Evolutionary conservation across 2,888 invertebrate species (phyloP).

Genomic region (Troides helena): DNA sequence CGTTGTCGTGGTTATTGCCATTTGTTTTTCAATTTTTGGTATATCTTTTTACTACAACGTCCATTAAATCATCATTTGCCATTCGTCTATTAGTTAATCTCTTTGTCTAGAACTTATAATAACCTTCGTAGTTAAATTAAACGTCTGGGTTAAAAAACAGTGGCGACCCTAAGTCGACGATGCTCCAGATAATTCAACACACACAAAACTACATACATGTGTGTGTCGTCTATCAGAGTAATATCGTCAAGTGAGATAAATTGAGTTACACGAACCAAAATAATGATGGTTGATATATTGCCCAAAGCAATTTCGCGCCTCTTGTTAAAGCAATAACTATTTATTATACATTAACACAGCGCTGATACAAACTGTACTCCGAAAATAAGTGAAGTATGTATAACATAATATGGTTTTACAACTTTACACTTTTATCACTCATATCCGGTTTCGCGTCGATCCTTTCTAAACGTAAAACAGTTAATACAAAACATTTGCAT

Average conservation of each 20-base stretch:
- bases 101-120: background rate
- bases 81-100: no score
- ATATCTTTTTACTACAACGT: no score
- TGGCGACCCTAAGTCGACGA: background rate
- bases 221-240: background rate
- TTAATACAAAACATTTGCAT: no score
- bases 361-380: background rate
- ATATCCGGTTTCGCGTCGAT: no score
- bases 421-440: no score
- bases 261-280: background rate
- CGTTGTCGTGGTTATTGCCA: no score
- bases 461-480: no score
- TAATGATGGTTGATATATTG: conserved; percentile 1
- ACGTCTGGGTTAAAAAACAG: background rate
- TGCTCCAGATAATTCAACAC: background rate
- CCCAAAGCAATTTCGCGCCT: background rate
- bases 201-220: background rate
- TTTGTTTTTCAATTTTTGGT: no score
- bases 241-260: conserved; percentile 9
- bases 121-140: background rate
- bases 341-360: background rate
- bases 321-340: background rate
- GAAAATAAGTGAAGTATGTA: background rate
- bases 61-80: no score
- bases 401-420: no score